phyloP scores from a whole-genome alignment of 2,888 invertebrate genomes.

The Bombyx huttoni region DNA sequence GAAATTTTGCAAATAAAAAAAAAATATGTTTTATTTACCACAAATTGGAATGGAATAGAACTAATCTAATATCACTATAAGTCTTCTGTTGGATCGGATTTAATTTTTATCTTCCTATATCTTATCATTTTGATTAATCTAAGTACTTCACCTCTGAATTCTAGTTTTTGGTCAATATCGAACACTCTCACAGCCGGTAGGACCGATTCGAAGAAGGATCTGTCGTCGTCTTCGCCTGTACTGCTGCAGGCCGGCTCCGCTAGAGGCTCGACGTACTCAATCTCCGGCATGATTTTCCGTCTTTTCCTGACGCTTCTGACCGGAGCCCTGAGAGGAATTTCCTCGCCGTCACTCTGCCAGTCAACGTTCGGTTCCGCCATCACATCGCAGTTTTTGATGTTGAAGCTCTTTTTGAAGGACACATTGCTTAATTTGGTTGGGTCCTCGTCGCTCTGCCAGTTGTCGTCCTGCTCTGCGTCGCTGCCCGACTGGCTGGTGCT shows the following conservation, averaged over 20 bases:
- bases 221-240: conserved; percentile 39
- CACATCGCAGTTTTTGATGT: conserved; percentile 11
- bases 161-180: conserved; percentile 46
- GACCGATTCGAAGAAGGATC: conserved; percentile 49
- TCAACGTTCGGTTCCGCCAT: conserved; percentile 7
- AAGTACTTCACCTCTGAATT: conserved; percentile 43
- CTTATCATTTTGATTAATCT: conserved; percentile 39
- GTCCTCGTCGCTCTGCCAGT: conserved; percentile 25
- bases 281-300: conserved; percentile 11
- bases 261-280: conserved; percentile 38
- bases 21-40: neutral
- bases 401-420: conserved; percentile 14
- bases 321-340: conserved; percentile 18
- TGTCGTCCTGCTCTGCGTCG: conserved; percentile 23
- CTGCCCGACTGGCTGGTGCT: conserved; percentile 24
- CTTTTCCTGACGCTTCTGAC: conserved; percentile 22
- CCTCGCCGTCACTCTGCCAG: conserved; percentile 27
- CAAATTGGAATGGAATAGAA: neutral
- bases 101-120: conserved; percentile 14
- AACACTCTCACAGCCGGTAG: conserved; percentile 46
- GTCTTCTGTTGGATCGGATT: conserved; percentile 13
- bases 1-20: too few species aligned
- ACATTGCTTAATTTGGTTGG: conserved; percentile 21
- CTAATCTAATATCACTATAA: neutral
- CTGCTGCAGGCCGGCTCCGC: conserved; percentile 21